Evolutionary conservation across 2,888 invertebrate species (phyloP).

Genomic region (Phorcus lineatus): DNA sequence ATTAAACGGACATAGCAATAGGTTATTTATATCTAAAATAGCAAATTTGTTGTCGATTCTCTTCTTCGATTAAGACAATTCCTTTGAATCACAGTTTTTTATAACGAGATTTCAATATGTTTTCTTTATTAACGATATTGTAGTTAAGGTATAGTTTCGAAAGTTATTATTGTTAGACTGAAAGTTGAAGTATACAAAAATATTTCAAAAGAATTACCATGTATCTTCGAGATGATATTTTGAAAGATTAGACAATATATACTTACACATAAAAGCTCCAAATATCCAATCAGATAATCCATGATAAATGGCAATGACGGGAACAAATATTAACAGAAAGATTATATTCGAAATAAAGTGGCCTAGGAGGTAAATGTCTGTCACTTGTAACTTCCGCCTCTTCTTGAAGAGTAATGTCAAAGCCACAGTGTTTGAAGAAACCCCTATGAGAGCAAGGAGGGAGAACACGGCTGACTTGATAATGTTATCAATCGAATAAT

Average conservation of each 20-base stretch:
- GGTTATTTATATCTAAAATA: no score
- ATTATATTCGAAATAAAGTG: not conserved
- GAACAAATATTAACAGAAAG: not conserved
- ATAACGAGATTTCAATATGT: no score
- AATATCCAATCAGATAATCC: constrained; percentile 14
- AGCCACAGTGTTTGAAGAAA: not conserved
- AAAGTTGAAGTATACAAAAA: no score
- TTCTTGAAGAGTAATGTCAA: not conserved
- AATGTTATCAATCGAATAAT: not conserved
- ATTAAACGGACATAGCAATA: no score
- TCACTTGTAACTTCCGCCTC: not conserved
- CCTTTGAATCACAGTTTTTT: no score
- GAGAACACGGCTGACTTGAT: not conserved
- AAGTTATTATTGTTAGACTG: no score
- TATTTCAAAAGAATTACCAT: not conserved
- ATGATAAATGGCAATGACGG: not conserved
- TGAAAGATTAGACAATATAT: not conserved
- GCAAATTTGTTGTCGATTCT: no score
- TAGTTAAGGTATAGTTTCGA: no score
- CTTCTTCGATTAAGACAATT: no score
- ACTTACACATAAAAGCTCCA: constrained; percentile 11
- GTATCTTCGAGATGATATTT: not conserved
- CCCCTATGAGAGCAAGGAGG: not conserved
- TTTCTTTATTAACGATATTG: no score
- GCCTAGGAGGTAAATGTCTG: not conserved